Base-by-base conservation (phyloP, 2,797 vertebrate species). In the Pelobates cultripes region DNA sequence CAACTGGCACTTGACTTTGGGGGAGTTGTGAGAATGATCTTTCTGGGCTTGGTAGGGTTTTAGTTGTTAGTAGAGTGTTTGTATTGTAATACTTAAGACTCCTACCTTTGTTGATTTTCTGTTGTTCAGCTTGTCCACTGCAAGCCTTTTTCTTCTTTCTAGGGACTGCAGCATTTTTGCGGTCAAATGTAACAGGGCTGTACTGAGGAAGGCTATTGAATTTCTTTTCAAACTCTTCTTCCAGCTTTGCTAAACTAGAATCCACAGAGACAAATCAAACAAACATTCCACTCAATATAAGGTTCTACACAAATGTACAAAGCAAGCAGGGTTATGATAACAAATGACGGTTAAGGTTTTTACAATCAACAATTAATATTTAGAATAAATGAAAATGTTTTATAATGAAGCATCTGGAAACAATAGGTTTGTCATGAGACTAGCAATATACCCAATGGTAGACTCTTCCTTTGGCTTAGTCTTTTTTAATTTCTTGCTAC, bases 221-320 rank as follows among this genome's bases (percentile, higher is more conserved):
- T 93, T 99, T 99, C 92, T 97, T 98, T 90, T 98, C 98, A 95
- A 98, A 99, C 93, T 99, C 97, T 90, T 99, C 97, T 91, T 98
- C 97, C 90, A 99, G 93, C 87, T 98, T 98, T 90, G 97, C 95
- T 83, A 98, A 92, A 86, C 96, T 98, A 91, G 79, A 74, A 73
- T 12, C 14, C 44, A 83, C 71, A 43, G 2, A 74, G 61, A 14
- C 12, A 64, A 28, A 40, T 64, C 3, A 61, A 6, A 79, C 4
- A 40, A 73, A 61, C 28, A 28, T 28, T 28, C 28, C 28, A 28
- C 28, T 28, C 7, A 53, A 53, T 13, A 4, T 53, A 53, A 53
- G 7, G 7, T 8, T 53, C 7, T 8, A 53, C 51, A 53, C 7
- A 4, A 13, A 7, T 53, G 51, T 53, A 53, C 28, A 28, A 28